These are phyloP conservation scores for Oncorhynchus kisutch DNA, from an alignment of 2,113 vertebrate species.

Conservation along the genomic window DNA sequence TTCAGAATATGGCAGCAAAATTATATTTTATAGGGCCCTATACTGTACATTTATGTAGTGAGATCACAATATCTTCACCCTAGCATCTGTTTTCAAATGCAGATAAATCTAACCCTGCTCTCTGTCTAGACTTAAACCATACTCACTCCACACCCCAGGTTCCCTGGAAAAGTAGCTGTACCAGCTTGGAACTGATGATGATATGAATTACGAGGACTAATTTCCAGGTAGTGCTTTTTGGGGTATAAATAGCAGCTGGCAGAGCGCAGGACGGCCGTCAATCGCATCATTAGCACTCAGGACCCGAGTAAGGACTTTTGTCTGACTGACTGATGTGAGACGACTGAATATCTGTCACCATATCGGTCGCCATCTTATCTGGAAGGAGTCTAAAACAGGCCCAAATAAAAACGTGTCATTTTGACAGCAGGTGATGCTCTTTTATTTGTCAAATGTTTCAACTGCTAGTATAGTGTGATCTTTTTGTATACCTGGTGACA, in stretches of 20 bases:
- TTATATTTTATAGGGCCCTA: neutral
- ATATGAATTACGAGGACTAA: conserved; percentile 19
- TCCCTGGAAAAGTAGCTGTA: conserved; percentile 29
- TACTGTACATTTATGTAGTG: neutral
- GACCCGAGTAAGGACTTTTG: neutral
- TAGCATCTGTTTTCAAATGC: neutral
- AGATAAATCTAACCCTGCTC: neutral
- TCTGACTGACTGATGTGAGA: conserved; percentile 13
- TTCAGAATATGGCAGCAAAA: too few relatives aligned
- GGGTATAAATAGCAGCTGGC: conserved; percentile 31
- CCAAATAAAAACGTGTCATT: neutral
- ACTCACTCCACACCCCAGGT: neutral
- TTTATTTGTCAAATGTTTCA: conserved; percentile 6
- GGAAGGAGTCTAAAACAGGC: neutral
- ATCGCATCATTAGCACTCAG: conserved; percentile 29
- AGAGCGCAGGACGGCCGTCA: conserved; percentile 19
- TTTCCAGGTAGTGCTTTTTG: conserved; percentile 9
- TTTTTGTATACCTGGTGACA: neutral
- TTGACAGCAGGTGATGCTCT: neutral
- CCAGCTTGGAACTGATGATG: conserved; percentile 10
- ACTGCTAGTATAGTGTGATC: neutral
- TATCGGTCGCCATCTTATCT: conserved; percentile 28
- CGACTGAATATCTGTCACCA: conserved; percentile 12
- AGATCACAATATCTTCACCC: neutral
- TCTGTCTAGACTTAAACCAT: neutral